These are phyloP conservation scores for Troides helena DNA, from an alignment of 2,888 invertebrate species.

Conservation along the genomic window DNA sequence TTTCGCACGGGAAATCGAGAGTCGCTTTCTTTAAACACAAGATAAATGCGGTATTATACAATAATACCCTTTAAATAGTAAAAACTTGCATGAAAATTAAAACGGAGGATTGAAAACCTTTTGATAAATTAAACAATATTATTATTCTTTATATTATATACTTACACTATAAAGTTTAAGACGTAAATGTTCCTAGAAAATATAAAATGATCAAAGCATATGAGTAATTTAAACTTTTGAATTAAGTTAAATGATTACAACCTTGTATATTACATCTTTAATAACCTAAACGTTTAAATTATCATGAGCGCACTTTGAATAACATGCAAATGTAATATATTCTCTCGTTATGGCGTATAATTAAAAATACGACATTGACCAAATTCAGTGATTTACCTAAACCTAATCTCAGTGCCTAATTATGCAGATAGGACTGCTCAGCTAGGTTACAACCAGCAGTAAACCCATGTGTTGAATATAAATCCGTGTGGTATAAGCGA, in stretches of 20 bases:
- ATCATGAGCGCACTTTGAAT: conserved; percentile 1
- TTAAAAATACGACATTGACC: conserved; percentile 51
- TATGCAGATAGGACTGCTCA: conserved; percentile 43
- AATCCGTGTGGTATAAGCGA: conserved; percentile 36
- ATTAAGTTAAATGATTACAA: conserved; percentile 1
- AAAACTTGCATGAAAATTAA: no score
- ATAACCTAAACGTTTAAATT: neutral
- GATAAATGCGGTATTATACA: no score
- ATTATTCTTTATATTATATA: no score
- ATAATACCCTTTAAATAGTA: no score
- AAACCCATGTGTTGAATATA: conserved; percentile 41
- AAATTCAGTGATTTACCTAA: conserved; percentile 45
- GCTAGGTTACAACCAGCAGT: conserved; percentile 35
- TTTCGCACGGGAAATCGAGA: conserved; percentile 43
- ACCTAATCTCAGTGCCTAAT: conserved; percentile 40
- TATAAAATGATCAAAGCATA: no score
- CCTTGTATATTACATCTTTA: conserved; percentile 3
- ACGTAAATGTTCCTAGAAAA: no score
- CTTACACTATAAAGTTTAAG: no score
- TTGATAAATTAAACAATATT: no score
- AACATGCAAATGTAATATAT: conserved; percentile 13
- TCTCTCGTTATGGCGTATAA: conserved; percentile 23
- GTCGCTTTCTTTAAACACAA: conserved; percentile 34
- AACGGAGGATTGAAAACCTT: no score
- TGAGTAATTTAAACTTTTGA: neutral